Evolutionary conservation across 2,113 vertebrate genomes (phyloP).

Genomic region (Ceyx margarethae): DNA sequence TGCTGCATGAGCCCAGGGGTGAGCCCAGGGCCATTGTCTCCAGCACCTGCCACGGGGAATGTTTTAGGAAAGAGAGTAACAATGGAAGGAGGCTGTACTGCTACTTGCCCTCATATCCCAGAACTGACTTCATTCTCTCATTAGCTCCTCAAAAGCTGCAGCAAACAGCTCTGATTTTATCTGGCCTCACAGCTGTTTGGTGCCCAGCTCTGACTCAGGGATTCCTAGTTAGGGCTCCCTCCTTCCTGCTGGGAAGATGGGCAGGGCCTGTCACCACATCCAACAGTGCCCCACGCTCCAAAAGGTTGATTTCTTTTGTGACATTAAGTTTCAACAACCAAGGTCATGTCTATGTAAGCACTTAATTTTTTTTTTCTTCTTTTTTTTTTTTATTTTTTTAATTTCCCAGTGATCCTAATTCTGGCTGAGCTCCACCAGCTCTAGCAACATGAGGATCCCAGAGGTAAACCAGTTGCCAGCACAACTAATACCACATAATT

Average conservation of each 20-base stretch:
- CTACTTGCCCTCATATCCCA: neutral
- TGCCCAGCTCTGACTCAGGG: neutral
- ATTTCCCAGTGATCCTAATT: slow-evolving; percentile 40
- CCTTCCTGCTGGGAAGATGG: neutral
- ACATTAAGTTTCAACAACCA: neutral
- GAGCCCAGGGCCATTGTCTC: neutral
- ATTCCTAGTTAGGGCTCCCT: neutral
- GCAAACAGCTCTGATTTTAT: neutral
- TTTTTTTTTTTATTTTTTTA: neutral
- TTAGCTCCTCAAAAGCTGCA: neutral
- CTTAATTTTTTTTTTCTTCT: neutral
- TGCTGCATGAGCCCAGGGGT: rapidly evolving
- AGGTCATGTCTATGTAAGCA: neutral
- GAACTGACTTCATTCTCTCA: neutral
- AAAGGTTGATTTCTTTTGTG: neutral
- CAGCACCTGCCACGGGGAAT: neutral
- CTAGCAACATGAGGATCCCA: slow-evolving; percentile 26
- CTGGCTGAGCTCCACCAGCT: slow-evolving; percentile 44
- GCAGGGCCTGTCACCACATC: neutral
- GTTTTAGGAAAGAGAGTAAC: neutral
- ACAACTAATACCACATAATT: slow-evolving; percentile 61
- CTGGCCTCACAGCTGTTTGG: neutral
- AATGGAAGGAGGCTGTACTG: neutral
- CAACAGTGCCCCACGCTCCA: neutral
- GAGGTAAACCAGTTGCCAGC: slow-evolving; percentile 62